Base-by-base conservation (phyloP, 2,797 vertebrate genomes). In the Poliocrania exsul region DNA sequence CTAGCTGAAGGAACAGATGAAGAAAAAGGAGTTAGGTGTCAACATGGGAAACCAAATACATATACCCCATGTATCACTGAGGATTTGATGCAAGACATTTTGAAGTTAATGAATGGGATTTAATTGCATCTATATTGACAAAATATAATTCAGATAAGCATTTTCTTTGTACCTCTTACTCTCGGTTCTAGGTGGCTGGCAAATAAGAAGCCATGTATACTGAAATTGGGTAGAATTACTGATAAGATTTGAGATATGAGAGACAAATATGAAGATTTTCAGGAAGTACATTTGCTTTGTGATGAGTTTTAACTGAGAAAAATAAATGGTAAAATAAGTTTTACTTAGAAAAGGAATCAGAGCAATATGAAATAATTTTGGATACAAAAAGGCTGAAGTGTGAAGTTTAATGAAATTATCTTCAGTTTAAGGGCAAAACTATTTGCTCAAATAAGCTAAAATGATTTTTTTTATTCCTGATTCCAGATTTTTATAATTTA, bases 391-490 rank as follows among this genome's bases (percentile, higher is more conserved):
- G 18, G 38, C 50, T 0, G 0, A 54, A 83, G 18, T 33, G 29
- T 90, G 66, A 89, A 83, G 5, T 61, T 94, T 78, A 86, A 50
- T 75, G 19, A 78, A 74, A 78, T 92, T 96, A 96, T 23, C 46
- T 47, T 88, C 93, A 62, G 93, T 50, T 92, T 73, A 96, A 82
- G 49, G 85, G 6, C 29, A 71, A 81, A 53, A 60, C 5, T 88
- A 88, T 90, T 95, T 91, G 29, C 58, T 81, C 35, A 94, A 50
- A 94, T 93, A 93, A 88, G 40, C 13, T 69, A 53, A 91, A 60
- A 83, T 38, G 24, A 29, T 46, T 72, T 89, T 90, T 64, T 83
- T 38, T 25, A 56, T 23, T 58, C 65, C 5, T 64, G 26, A 58
- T 35, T 46, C 26, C 42, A 40, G 13, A 29, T 75, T 94, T 77